A percentile compares a stretch with the other conserved stretches of the same genome.
These are phyloP conservation scores for Campopleginae sp. DNA, from an alignment of 2,888 invertebrate genomes.

Conservation along the genomic window DNA sequence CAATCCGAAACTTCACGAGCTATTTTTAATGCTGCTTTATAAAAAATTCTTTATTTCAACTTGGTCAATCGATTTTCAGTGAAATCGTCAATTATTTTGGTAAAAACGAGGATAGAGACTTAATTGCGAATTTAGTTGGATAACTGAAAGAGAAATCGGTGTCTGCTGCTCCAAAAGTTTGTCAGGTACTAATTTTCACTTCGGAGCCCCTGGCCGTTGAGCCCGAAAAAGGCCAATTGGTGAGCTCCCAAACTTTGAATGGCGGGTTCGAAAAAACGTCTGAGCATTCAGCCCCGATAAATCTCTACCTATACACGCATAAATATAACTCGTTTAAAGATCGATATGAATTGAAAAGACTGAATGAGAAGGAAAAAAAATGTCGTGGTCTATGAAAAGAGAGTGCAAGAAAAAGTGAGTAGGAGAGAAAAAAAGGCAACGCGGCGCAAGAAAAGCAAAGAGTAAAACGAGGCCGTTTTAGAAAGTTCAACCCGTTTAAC, in stretches of 20 bases:
- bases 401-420: background rate
- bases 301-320: background rate
- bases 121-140: too few species aligned
- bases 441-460: background rate
- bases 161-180: background rate
- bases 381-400: constrained; percentile 16
- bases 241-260: background rate
- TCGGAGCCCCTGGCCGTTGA: background rate
- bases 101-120: background rate
- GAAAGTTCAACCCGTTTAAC: constrained; percentile 62
- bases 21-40: background rate
- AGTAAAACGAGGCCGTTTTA: constrained; percentile 62
- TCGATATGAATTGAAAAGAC: constrained; percentile 15
- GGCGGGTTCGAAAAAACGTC: background rate
- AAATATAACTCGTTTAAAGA: background rate
- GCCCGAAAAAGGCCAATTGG: background rate
- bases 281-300: background rate
- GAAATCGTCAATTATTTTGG: background rate
- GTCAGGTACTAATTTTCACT: background rate
- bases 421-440: constrained; percentile 17
- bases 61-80: background rate
- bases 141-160: too few species aligned
- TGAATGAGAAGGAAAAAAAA: constrained; percentile 14
- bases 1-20: background rate
- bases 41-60: background rate